These are phyloP conservation scores for Nyctibius grandis DNA, from an alignment of 2,797 vertebrate genomes.

Conservation along the genomic window DNA sequence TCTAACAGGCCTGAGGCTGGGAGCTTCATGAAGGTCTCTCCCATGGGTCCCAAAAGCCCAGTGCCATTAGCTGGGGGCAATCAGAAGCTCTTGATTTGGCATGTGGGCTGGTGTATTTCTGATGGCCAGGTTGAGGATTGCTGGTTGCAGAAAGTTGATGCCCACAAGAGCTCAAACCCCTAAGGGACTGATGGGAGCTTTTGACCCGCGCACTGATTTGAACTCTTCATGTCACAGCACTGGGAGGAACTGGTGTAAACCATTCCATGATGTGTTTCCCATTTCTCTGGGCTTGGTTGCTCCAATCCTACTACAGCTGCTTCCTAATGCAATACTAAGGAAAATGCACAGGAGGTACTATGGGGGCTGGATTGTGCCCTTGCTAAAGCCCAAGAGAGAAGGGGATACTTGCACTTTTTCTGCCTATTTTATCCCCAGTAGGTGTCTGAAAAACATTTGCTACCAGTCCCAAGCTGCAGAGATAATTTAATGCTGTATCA, in stretches of 20 bases:
- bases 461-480: neutral
- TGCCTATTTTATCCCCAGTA: neutral
- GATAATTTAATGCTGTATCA: slow-evolving; percentile 22
- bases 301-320: neutral
- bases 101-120: neutral
- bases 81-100: neutral
- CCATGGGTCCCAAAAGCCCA: neutral
- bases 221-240: neutral
- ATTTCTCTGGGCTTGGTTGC: neutral
- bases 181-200: neutral
- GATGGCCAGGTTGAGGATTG: neutral
- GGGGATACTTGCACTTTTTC: neutral
- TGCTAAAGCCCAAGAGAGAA: neutral
- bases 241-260: neutral
- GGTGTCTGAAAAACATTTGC: neutral
- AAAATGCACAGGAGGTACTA: neutral
- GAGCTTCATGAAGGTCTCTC: neutral
- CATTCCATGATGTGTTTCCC: neutral
- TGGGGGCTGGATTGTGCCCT: neutral
- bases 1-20: neutral
- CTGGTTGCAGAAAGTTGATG: neutral
- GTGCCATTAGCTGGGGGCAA: neutral
- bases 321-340: neutral
- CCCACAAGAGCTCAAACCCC: neutral
- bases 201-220: neutral